Evolutionary conservation across 2,797 vertebrate genomes (phyloP), one percentile per base, ranked within the genome.

Genomic region (Euthynnus affinis): DNA sequence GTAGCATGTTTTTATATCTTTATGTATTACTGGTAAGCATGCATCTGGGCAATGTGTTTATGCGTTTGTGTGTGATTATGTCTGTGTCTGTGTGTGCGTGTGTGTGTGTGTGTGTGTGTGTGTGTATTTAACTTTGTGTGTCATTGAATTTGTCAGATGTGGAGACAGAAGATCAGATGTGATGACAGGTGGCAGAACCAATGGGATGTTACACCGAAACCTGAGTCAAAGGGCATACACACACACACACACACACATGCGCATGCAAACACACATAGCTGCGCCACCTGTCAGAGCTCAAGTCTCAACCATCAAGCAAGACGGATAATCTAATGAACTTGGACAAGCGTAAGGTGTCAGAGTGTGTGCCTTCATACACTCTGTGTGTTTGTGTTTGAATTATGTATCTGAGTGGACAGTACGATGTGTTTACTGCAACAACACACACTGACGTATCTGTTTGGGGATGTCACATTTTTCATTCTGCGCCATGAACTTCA

Each of bases 161-260:
- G 72, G 71, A 78, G 80, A 82, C 51, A 66, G 63, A 75, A n/a
- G 74, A 84, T 89, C 75, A 85, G 76, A 85, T 82, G 76, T 73
- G 79, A 87, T 90, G 89, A 89, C 76, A 89, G 88, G 74, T 87
- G 84, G 73, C 79, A 90, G 82, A 85, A 83, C 80, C 70, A 84
- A 85, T 88, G 69, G 37, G 69, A 82, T 68, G 78, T 83, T 76
- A 69, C 55, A 77, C 52, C 56, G 74, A 62, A 74, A 76, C 76
- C 67, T 49, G 69, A 85, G 80, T 90, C 80, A 87, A 86, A 87
- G 84, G 70, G 60, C 69, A 78, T 63, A 40, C 44, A 51, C 56
- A 75, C 49, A 37, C 56, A 66, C 49, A 76, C 56, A 55, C 60
- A 29, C 44, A 63, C 46, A 53, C 53, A 44, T 42, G 15, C 58